These are phyloP conservation scores for Tetropium fuscum DNA, from an alignment of 2,888 invertebrate species.

Conservation along the genomic window DNA sequence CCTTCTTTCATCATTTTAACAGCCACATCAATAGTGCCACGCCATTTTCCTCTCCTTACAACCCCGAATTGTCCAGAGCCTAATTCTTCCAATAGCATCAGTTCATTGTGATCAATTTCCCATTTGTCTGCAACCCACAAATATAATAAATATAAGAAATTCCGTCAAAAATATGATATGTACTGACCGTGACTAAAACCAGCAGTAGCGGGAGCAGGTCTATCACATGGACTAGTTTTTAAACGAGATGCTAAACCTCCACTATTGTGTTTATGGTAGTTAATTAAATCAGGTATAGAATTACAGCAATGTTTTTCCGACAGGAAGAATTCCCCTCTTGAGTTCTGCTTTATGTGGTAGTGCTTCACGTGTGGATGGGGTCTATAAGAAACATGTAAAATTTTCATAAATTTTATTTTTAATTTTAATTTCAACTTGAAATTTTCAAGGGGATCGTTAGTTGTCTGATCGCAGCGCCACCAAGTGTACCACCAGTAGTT, in stretches of 20 bases:
- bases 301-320: constrained; percentile 95
- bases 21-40: constrained; percentile 91
- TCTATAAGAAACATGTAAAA: constrained; percentile 69
- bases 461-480: too few species aligned
- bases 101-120: constrained; percentile 94
- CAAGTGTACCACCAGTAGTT: too few species aligned
- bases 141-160: too few species aligned
- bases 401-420: too few species aligned
- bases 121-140: constrained; percentile 84
- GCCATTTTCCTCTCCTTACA: constrained; percentile 91
- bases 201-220: constrained; percentile 92
- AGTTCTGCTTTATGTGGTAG: constrained; percentile 95
- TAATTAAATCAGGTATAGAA: constrained; percentile 93
- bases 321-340: constrained; percentile 88
- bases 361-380: constrained; percentile 95
- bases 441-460: too few species aligned
- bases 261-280: constrained; percentile 95
- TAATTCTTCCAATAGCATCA: constrained; percentile 88
- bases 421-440: too few species aligned
- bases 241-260: constrained; percentile 93
- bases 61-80: constrained; percentile 98
- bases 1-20: constrained; percentile 99
- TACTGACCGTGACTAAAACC: constrained; percentile 88
- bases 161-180: constrained; percentile 40
- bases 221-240: constrained; percentile 90